A percentile compares a stretch with the other conserved stretches of the same genome.
These are phyloP conservation scores for Noctua pronuba DNA, from an alignment of 2,888 invertebrate genomes.

Conservation along the genomic window DNA sequence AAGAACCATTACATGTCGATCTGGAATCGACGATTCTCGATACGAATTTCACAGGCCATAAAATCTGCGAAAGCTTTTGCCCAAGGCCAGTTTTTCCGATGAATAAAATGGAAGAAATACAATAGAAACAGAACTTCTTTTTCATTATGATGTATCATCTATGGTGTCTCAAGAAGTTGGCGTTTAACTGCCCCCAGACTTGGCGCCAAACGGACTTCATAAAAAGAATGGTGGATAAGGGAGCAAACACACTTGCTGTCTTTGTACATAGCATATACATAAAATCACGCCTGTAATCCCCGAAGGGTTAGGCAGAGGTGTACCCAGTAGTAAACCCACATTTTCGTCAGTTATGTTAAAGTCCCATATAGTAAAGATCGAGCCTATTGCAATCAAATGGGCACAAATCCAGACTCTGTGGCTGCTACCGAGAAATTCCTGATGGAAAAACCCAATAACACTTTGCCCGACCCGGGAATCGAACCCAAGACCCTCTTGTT, in stretches of 20 bases:
- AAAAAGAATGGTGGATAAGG: constrained; percentile 41
- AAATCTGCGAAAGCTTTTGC: constrained; percentile 12
- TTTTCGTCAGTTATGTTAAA: background rate
- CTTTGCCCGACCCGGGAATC: no score
- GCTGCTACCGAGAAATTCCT: no score
- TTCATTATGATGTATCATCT: constrained; percentile 58
- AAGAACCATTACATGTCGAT: constrained; percentile 6
- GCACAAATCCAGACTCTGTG: background rate
- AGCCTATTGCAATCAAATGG: background rate
- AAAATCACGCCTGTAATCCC: background rate
- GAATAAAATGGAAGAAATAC: constrained; percentile 40
- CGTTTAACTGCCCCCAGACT: constrained; percentile 41
- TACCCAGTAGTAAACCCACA: background rate
- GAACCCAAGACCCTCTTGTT: no score
- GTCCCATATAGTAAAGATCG: background rate
- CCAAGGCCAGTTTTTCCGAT: constrained; percentile 23
- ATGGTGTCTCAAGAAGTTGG: constrained; percentile 43
- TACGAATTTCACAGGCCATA: constrained; percentile 32
- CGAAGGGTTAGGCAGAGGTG: background rate
- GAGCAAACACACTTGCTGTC: background rate
- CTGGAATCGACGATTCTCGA: constrained; percentile 4
- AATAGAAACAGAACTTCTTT: constrained; percentile 38
- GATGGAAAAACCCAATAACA: no score
- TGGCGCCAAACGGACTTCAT: constrained; percentile 55
- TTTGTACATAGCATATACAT: background rate